Percentiles rank a stretch among this genome's conserved stretches.
Conservation (phyloP, 2,888 invertebrate species). For the Poecilobothrus nobilitatus region DNA sequence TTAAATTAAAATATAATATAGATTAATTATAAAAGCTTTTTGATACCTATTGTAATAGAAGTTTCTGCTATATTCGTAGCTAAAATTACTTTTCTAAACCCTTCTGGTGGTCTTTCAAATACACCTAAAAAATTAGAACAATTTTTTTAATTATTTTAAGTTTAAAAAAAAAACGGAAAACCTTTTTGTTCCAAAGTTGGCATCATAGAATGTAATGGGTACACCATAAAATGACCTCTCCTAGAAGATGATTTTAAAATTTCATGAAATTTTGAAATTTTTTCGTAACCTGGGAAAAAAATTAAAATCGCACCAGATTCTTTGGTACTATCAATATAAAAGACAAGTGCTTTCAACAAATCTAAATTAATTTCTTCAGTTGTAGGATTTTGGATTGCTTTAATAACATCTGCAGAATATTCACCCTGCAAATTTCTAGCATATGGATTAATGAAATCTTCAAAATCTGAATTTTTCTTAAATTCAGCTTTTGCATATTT, state of each 20-base stretch:
- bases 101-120: slow-evolving; percentile 60
- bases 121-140: slow-evolving; percentile 22
- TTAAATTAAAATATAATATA: background rate
- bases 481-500: slow-evolving; percentile 16
- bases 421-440: slow-evolving; percentile 42
- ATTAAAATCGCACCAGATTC: slow-evolving; percentile 74
- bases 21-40: too few relatives aligned
- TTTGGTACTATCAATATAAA: slow-evolving; percentile 54
- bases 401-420: slow-evolving; percentile 52
- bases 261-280: slow-evolving; percentile 46
- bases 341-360: slow-evolving; percentile 59
- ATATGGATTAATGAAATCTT: slow-evolving; percentile 41
- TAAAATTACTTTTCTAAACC: slow-evolving; percentile 72
- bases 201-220: slow-evolving; percentile 81
- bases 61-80: slow-evolving; percentile 94
- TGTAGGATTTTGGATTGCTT: slow-evolving; percentile 53
- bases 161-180: background rate
- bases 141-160: background rate
- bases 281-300: slow-evolving; percentile 72
- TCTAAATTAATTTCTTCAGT: slow-evolving; percentile 62
- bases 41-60: slow-evolving; percentile 69
- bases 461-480: background rate
- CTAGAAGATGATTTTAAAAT: slow-evolving; percentile 41
- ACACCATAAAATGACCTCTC: slow-evolving; percentile 48
- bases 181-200: slow-evolving; percentile 67